phyloP scores from a whole-genome alignment of 2,113 vertebrate genomes.

The Malaclemys terrapin region DNA sequence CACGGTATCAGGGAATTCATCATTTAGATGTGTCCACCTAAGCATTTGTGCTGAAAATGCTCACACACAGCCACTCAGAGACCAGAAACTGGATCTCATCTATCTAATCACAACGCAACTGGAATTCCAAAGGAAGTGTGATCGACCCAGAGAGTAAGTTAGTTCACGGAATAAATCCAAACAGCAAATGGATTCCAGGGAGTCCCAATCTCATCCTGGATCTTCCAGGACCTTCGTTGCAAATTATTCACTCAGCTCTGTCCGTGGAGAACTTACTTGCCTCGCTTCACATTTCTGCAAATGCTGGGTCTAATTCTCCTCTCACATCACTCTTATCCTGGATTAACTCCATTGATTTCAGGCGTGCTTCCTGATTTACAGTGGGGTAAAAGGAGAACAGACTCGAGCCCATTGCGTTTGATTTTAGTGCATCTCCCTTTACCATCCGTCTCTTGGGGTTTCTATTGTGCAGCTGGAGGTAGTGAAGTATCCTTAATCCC shows the following conservation, averaged over 20 bases:
- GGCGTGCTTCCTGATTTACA: background rate
- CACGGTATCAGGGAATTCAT: background rate
- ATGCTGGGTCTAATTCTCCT: fast-evolving
- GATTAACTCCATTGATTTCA: background rate
- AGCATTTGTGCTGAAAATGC: background rate
- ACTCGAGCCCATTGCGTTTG: background rate
- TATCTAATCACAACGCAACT: background rate
- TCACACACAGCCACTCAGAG: background rate
- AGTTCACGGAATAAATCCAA: background rate
- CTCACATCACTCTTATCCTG: background rate
- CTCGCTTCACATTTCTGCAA: background rate
- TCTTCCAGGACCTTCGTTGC: background rate
- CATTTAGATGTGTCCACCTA: background rate
- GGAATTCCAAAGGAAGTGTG: conserved; percentile 1
- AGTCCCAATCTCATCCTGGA: conserved; percentile 33
- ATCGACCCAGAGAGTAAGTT: conserved; percentile 13
- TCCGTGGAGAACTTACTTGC: background rate
- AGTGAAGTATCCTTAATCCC: background rate
- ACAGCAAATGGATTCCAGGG: background rate
- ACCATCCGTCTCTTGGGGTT: background rate
- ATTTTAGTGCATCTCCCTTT: background rate
- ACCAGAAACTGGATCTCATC: background rate
- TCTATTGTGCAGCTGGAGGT: background rate
- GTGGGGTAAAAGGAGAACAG: background rate
- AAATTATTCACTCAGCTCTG: background rate